Percentiles rank a stretch among this genome's conserved stretches.
phyloP scores from a whole-genome alignment of 2,888 invertebrate genomes.

The Phortica okadai region DNA sequence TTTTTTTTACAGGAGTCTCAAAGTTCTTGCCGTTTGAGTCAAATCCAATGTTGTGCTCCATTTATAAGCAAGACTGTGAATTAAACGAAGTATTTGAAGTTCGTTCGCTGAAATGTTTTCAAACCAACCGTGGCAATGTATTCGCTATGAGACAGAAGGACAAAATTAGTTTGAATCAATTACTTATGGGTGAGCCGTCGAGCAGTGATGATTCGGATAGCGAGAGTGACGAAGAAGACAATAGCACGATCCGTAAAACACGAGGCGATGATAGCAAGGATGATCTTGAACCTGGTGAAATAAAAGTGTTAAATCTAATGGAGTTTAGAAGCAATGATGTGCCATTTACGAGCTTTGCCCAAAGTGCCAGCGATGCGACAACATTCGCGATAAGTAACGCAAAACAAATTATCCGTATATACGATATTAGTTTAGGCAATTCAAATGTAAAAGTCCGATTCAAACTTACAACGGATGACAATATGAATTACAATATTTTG shows the following conservation, averaged over 20 bases:
- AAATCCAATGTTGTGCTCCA: neutral
- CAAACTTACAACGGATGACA: conserved; percentile 37
- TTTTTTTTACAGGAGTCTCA: conserved; percentile 42
- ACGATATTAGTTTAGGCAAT: conserved; percentile 50
- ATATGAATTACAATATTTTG: conserved; percentile 65
- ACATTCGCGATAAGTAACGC: conserved; percentile 66
- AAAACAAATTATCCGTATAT: conserved; percentile 63
- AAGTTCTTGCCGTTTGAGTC: conserved; percentile 25
- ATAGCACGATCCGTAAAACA: neutral
- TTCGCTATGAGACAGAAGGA: conserved; percentile 62
- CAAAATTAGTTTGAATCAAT: conserved; percentile 58
- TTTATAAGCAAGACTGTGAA: conserved; percentile 11
- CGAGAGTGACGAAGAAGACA: neutral
- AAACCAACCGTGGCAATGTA: conserved; percentile 48
- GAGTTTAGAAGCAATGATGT: neutral
- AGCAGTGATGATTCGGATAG: neutral
- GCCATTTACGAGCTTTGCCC: neutral
- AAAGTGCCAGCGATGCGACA: neutral
- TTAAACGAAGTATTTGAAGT: conserved; percentile 71
- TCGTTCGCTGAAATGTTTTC: conserved; percentile 45
- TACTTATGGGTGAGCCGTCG: conserved; percentile 37
- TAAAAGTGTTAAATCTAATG: neutral
- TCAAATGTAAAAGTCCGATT: conserved; percentile 45
- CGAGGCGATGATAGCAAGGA: neutral
- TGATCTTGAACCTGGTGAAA: neutral